Evolutionary conservation across 2,113 vertebrate genomes (phyloP), one percentile per base, ranked within the genome.

Genomic region (Corythornis vintsioides): DNA sequence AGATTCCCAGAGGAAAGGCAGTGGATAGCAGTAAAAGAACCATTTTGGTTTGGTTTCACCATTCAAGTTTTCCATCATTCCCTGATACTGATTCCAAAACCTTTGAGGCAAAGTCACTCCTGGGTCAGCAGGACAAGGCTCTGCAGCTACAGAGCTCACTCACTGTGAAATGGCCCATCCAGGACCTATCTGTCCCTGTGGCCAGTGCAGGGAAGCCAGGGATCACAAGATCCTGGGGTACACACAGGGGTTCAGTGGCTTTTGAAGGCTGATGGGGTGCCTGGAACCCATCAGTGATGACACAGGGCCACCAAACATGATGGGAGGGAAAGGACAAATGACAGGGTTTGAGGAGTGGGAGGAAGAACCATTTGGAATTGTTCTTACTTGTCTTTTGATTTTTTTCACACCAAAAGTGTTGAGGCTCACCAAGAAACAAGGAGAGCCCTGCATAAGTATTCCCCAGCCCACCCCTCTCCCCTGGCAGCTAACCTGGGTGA

Each of bases 371-470:
- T 7, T n/a, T 74, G 56, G 45, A 53, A 28, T 42, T 26, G 26
- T 4, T 63, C 13, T 73, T 38, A 25, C 50, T 64, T 52, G 21
- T 20, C 25, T 67, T 82, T 50, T 59, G 21, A 22, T 56, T 53
- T 31, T 77, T 89, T 72, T 42, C 38, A 22, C 14, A n/a, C 33
- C 25, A 66, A 6, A 65, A 77, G 4, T 9, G 13, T 2, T 10
- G 11, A 81, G 11, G 31, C 4, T 84, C 21, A 18, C 42, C 25
- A 28, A n/a, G 57, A 75, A 84, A 74, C 1, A 3, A 91, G 52
- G 28, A 61, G 42, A 45, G 0, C 7, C 3, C 3, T 0, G 17
- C 3, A 7, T 53, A 40, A 28, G 29, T 0, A 0, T 15, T 29
- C 10, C 31, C 19, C 56, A 82, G 74, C 29, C 53, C 64, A 43